Base-by-base conservation (phyloP, 2,113 vertebrate species). In the Notothenia coriiceps region DNA sequence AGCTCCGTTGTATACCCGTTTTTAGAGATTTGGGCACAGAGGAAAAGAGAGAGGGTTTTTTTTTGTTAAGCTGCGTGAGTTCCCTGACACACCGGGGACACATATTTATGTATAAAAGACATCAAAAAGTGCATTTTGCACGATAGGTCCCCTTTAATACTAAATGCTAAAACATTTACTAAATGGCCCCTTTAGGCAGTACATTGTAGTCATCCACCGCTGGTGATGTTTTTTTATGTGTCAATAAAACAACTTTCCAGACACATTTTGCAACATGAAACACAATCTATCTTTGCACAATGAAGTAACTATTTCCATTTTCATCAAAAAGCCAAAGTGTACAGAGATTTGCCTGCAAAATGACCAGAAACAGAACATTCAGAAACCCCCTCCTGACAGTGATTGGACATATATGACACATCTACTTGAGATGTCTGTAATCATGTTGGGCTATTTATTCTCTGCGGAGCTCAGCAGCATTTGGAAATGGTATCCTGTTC, bases 401-500 rank as follows among this genome's bases (percentile, higher is more conserved):
- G 77, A 90, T 70, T 70, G 86, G 77, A 74, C 47, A 76, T 80
- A 85, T 86, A 82, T 60, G 64, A 89, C 83, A 79, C 63, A 57
- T 87, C 73, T 83, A 81, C 89, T 90, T 82, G 74, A 88, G 76
- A 83, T 10, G 74, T 81, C 86, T 66, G 65, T 55, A 69, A 90
- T 91, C 63, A 88, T 84, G 77, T 62, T 70, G 33, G 70, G 22
- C 79, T 60, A 29, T 18, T 79, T 77, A 77, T 85, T 79, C 79
- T 77, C 73, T 22, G 47, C 0, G 40, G 82, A 82, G 71, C 63
- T 33, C 5, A 17, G 44, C 69, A 15, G 72, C 20, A 40, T 76
- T 81, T 70, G 74, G 79, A 85, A 90, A 83, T 67, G 74, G 77
- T 78, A 71, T 88, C 84, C 86, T 86, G 85, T 91, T 40, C 90